These are phyloP conservation scores for Ephialtes manifestator DNA, from an alignment of 2,888 invertebrate species.

Conservation along the genomic window DNA sequence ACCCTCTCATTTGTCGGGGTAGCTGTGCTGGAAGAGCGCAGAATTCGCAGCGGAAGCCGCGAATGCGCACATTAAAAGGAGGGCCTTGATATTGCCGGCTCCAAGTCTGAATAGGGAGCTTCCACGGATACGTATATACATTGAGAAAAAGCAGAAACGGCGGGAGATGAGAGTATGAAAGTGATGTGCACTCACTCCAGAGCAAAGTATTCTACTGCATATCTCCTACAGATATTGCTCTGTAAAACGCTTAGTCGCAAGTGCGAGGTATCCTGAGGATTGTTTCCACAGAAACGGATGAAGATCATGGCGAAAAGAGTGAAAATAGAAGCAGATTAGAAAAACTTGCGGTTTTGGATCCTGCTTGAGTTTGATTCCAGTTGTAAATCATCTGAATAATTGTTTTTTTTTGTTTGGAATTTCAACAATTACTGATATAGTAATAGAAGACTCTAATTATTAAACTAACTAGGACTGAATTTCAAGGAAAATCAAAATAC, in stretches of 20 bases:
- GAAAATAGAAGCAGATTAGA: not conserved
- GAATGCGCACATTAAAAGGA: constrained; percentile 62
- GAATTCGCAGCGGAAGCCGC: constrained; percentile 46
- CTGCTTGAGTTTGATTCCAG: not conserved
- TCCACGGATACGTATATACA: constrained; percentile 38
- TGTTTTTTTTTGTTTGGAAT: too few relatives aligned
- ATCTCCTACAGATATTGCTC: constrained; percentile 33
- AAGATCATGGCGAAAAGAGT: constrained; percentile 7
- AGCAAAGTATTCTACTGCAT: constrained; percentile 32
- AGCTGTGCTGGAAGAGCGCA: constrained; percentile 50
- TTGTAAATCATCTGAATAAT: not conserved
- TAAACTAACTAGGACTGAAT: not conserved
- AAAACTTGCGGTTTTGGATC: not conserved
- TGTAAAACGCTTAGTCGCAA: constrained; percentile 32
- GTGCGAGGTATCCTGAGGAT: constrained; percentile 7
- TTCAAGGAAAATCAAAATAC: not conserved
- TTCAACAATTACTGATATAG: too few relatives aligned
- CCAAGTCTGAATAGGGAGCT: constrained; percentile 62
- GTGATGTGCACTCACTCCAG: constrained; percentile 44
- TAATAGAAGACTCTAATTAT: too few relatives aligned
- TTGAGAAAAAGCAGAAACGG: constrained; percentile 36
- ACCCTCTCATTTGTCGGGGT: constrained; percentile 68
- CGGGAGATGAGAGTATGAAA: constrained; percentile 49
- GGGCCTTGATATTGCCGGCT: constrained; percentile 67
- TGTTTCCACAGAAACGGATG: not conserved